phyloP scores from a whole-genome alignment of 2,888 invertebrate genomes.

The Achlya flavicornis region DNA sequence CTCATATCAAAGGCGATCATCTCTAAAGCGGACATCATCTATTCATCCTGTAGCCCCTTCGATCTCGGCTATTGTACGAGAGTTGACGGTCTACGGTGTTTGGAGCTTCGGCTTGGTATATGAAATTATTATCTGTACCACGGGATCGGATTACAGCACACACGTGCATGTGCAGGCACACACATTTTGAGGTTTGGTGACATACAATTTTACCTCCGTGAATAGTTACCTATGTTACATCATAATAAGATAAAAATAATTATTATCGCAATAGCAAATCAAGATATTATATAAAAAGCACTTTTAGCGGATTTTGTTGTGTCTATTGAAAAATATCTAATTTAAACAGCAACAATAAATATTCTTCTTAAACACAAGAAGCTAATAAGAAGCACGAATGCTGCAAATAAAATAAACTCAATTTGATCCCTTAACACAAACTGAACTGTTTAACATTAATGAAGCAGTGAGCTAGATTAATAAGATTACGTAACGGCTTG shows the following conservation, averaged over 20 bases:
- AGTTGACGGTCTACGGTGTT: slow-evolving; percentile 32
- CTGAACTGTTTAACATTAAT: slow-evolving; percentile 56
- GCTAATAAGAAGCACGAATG: neutral
- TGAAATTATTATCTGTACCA: slow-evolving; percentile 59
- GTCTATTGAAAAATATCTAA: too few relatives aligned
- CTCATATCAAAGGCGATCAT: slow-evolving; percentile 30
- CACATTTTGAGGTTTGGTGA: slow-evolving; percentile 19
- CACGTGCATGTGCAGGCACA: slow-evolving; percentile 53
- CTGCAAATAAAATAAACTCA: slow-evolving; percentile 23
- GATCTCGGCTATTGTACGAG: slow-evolving; percentile 22
- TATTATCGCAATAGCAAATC: too few relatives aligned
- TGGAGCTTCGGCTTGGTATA: slow-evolving; percentile 41
- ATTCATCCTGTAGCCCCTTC: slow-evolving; percentile 45
- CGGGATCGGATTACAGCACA: slow-evolving; percentile 59
- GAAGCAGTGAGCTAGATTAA: slow-evolving; percentile 58
- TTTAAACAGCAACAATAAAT: too few relatives aligned
- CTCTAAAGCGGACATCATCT: slow-evolving; percentile 25
- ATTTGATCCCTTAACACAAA: slow-evolving; percentile 34
- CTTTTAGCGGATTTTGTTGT: too few relatives aligned
- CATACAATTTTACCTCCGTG: slow-evolving; percentile 9
- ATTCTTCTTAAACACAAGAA: neutral
- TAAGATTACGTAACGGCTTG: slow-evolving; percentile 59
- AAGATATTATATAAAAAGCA: too few relatives aligned
- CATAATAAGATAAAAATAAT: too few relatives aligned
- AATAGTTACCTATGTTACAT: too few relatives aligned